phyloP scores from a whole-genome alignment of 2,113 vertebrate species.

The Caranx melampygus region DNA sequence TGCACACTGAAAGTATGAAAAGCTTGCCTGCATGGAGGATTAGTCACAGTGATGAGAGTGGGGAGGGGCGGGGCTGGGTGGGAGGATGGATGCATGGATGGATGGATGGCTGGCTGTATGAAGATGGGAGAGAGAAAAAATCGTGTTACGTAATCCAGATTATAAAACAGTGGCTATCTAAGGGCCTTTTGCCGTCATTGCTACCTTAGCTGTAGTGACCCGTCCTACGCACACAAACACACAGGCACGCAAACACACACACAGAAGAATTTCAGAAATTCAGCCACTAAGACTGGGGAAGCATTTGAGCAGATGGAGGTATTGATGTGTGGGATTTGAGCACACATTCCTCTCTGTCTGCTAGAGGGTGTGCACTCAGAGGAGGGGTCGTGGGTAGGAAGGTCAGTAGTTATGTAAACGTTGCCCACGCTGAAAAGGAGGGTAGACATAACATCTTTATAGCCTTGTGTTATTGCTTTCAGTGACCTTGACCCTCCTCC shows the following conservation, averaged over 20 bases:
- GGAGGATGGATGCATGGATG: conserved; percentile 30
- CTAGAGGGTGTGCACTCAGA: neutral
- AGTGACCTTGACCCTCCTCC: conserved; percentile 31
- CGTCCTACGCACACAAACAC: conserved; percentile 22
- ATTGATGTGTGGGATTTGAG: conserved; percentile 41
- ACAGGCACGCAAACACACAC: conserved; percentile 6
- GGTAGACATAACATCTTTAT: conserved; percentile 29
- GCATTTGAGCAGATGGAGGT: conserved; percentile 33
- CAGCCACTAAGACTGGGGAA: conserved; percentile 14
- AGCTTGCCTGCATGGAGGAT: conserved; percentile 51
- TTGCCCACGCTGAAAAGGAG: conserved; percentile 6
- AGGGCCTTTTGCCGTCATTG: conserved; percentile 58
- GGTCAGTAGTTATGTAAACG: conserved; percentile 55
- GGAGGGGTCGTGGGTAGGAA: neutral
- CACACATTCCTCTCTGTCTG: conserved; percentile 32
- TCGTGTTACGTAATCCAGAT: conserved; percentile 79
- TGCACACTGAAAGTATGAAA: conserved; percentile 31
- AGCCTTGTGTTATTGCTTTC: conserved; percentile 20
- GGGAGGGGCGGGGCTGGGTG: conserved; percentile 7
- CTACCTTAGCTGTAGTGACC: conserved; percentile 50
- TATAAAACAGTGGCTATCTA: conserved; percentile 74
- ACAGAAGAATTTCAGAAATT: conserved; percentile 54
- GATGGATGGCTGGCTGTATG: conserved; percentile 50
- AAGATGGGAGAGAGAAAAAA: conserved; percentile 45
- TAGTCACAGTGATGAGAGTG: conserved; percentile 67